A percentile compares a stretch with the other conserved stretches of the same genome.
Evolutionary conservation across 2,888 invertebrate genomes (phyloP).

Genomic region (Nymphalis polychloros): DNA sequence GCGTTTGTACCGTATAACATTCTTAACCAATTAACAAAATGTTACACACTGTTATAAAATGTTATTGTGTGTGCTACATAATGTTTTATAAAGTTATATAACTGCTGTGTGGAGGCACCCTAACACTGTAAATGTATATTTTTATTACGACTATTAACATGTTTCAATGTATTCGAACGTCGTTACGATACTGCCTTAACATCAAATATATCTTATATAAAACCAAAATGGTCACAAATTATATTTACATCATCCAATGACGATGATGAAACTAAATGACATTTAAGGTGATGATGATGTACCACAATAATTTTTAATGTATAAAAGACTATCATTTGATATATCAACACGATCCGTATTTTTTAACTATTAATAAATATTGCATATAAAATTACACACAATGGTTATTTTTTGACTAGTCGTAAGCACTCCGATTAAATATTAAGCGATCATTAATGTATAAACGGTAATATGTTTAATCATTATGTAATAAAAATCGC

Average conservation of each 20-base stretch:
- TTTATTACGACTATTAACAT: no score
- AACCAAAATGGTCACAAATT: neutral
- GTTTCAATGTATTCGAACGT: no score
- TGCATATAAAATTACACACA: constrained; percentile 1
- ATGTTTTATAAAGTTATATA: no score
- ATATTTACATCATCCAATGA: neutral
- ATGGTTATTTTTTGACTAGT: constrained; percentile 31
- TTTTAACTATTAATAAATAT: constrained; percentile 10
- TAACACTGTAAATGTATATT: no score
- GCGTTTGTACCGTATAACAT: no score
- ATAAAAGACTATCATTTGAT: neutral
- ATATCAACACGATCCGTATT: constrained; percentile 1
- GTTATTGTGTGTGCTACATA: no score
- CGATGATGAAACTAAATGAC: neutral
- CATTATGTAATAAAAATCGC: constrained; percentile 4
- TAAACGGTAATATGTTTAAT: constrained; percentile 5
- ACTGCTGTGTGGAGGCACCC: no score
- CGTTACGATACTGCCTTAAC: no score
- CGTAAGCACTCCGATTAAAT: constrained; percentile 16
- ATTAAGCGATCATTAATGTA: constrained; percentile 1
- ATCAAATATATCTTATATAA: no score
- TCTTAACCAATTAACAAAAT: no score
- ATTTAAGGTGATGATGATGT: neutral
- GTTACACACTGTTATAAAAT: no score
- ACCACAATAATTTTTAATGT: neutral